Base-by-base conservation (phyloP, 2,797 vertebrate genomes). In the Megaceryle alcyon region DNA sequence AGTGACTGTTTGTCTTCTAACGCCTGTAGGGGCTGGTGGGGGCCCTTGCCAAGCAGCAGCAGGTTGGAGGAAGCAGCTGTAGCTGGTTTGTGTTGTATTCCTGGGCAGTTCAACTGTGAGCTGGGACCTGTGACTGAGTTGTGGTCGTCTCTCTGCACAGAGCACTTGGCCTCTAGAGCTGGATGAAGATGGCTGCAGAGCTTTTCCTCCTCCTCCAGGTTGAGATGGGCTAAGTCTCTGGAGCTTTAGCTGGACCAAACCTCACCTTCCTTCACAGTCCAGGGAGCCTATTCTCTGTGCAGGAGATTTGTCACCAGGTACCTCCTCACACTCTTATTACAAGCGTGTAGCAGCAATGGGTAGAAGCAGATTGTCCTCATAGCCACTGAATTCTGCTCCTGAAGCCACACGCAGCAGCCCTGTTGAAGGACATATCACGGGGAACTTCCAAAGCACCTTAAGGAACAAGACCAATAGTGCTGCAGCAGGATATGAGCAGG, bases 61-160 rank as follows among this genome's bases (percentile, higher is more conserved):
- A 84, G 87, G 28, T 68, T 19, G 88, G 94, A 97, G 97, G 97
- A 97, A 97, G 94, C 97, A 97, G 97, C 96, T 97, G 97, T 65
- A 89, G 88, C 63, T 77, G 93, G 28, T 90, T 77, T 56, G 2
- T 35, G 85, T 51, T 22, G 76, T 37, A 86, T 60, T 75, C 90
- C 78, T 31, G 39, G 96, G 87, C 96, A 89, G 88, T 91, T 95
- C 93, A 96, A 92, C 95, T 23, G 92, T 92, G 92, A 96, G 88
- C 83, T 29, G 69, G 56, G 82, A 82, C 41, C 81, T 49, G 51
- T 16, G 6, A 14, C 19, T 21, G 46, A 3, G 3, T 71, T 91
- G 68, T 65, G 92, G 82, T 73, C 11, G 5, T 49, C 29, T 31
- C 39, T 69, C 53, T 43, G 33, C 1, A 2, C 35, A 64, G 72